phyloP scores from a whole-genome alignment of 1,140 invertebrate species.

The Bicyclus anynana region DNA sequence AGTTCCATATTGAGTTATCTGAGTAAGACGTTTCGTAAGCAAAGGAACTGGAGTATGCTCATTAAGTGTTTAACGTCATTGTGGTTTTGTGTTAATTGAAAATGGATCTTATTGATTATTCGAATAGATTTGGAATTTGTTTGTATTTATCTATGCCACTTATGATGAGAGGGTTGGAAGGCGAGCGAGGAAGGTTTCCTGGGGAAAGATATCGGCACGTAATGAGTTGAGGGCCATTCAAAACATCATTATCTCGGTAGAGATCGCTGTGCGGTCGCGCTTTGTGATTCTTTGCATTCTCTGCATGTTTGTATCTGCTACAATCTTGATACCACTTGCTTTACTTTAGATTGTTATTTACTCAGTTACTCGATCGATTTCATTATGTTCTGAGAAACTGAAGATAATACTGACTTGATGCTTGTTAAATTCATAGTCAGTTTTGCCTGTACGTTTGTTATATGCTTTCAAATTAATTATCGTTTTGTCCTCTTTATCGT shows the following conservation, averaged over 20 bases:
- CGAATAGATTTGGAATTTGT: conserved; percentile 26
- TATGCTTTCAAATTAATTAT: too few relatives aligned
- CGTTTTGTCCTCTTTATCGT: too few relatives aligned
- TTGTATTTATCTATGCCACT: conserved; percentile 15
- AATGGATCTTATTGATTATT: conserved; percentile 14
- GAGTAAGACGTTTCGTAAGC: conserved; percentile 40
- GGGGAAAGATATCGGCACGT: conserved; percentile 63
- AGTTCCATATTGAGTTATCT: conserved; percentile 5
- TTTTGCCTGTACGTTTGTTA: too few relatives aligned
- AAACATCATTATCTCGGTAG: conserved; percentile 62
- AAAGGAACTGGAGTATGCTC: conserved; percentile 39
- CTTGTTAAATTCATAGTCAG: too few relatives aligned
- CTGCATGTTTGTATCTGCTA: conserved; percentile 14
- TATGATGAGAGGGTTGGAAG: conserved; percentile 22
- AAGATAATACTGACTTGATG: too few relatives aligned
- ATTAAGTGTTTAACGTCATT: conserved; percentile 59
- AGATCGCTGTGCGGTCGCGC: conserved; percentile 35
- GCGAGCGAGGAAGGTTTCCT: conserved; percentile 38
- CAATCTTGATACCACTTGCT: background rate
- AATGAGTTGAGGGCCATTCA: conserved; percentile 70
- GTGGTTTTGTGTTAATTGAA: conserved; percentile 18
- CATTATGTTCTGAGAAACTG: background rate
- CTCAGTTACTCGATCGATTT: background rate
- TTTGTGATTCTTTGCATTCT: conserved; percentile 28
- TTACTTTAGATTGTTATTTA: background rate